Percentiles rank a stretch among this genome's conserved stretches.
Evolutionary conservation across 2,113 vertebrate species (phyloP).

Genomic region (Erythrolamprus reginae): DNA sequence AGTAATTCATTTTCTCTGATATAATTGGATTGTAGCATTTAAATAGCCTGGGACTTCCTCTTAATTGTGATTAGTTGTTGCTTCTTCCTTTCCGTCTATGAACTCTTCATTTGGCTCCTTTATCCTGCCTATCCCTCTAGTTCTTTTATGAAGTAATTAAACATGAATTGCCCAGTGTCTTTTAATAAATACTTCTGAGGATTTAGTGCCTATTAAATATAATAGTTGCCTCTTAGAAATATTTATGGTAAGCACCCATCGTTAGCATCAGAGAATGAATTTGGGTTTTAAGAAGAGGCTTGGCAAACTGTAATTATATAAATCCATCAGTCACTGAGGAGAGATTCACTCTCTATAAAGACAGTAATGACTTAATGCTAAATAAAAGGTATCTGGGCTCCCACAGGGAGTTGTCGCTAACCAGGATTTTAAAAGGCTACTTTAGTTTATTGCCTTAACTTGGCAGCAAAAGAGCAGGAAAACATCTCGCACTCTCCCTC

Average conservation of each 20-base stretch:
- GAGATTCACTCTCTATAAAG: conserved; percentile 30
- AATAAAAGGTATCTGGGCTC: conserved; percentile 17
- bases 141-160: conserved; percentile 76
- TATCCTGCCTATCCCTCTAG: conserved; percentile 17
- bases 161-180: conserved; percentile 55
- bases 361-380: conserved; percentile 16
- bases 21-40: conserved; percentile 84
- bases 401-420: conserved; percentile 29
- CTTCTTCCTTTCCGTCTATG: conserved; percentile 73
- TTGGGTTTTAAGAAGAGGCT: conserved; percentile 6
- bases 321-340: conserved; percentile 30
- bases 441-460: conserved; percentile 12
- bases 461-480: neutral
- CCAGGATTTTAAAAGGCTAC: conserved; percentile 37
- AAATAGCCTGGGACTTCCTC: conserved; percentile 78
- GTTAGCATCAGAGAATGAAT: conserved; percentile 32
- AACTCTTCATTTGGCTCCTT: conserved; percentile 71
- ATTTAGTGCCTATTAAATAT: conserved; percentile 54
- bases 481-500: neutral
- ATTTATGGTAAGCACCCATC: neutral
- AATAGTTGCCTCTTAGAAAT: conserved; percentile 45
- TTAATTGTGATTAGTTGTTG: conserved; percentile 77
- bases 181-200: conserved; percentile 65
- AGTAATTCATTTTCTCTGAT: conserved; percentile 83
- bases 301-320: conserved; percentile 23